These are phyloP conservation scores for Nematostella vectensis DNA, from an alignment of 92 coral and sea anemone species.

Conservation along the genomic window DNA sequence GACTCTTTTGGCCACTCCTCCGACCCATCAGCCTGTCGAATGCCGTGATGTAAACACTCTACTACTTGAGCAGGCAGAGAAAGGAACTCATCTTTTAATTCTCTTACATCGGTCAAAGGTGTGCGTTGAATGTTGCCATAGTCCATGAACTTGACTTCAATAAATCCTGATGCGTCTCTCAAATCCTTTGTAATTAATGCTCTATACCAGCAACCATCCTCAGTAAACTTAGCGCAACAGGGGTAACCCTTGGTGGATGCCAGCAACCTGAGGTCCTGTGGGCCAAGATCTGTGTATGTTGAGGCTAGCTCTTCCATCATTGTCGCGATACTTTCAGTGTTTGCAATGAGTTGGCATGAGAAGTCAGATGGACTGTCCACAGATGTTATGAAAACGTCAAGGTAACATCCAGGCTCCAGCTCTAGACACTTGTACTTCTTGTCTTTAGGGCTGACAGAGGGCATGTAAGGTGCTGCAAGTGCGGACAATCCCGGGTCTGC, in stretches of 20 bases:
- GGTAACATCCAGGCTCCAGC: constrained; percentile 34
- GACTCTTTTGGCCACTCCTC: constrained; percentile 76
- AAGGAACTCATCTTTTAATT: constrained; percentile 51
- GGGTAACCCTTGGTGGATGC: constrained; percentile 70
- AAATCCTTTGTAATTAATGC: constrained; percentile 80
- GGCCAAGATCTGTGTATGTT: constrained; percentile 54
- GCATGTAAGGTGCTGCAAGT: neutral
- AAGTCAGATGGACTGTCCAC: constrained; percentile 63
- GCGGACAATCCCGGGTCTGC: constrained; percentile 15
- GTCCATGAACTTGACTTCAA: constrained; percentile 89
- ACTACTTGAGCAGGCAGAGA: constrained; percentile 75
- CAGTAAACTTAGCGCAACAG: constrained; percentile 90
- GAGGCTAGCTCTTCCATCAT: constrained; percentile 70
- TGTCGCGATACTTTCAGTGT: constrained; percentile 34
- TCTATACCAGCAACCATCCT: constrained; percentile 85
- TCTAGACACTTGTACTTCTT: constrained; percentile 35
- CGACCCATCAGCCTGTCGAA: constrained; percentile 41
- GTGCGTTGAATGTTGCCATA: constrained; percentile 80
- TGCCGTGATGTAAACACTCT: constrained; percentile 60
- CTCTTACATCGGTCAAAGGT: constrained; percentile 63
- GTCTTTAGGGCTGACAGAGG: neutral
- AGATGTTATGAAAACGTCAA: constrained; percentile 64
- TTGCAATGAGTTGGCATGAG: constrained; percentile 63
- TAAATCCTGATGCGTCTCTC: constrained; percentile 68
- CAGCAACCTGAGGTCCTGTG: constrained; percentile 52